Conservation (phyloP, 2,888 invertebrate species). For the Sabatieria punctata region DNA sequence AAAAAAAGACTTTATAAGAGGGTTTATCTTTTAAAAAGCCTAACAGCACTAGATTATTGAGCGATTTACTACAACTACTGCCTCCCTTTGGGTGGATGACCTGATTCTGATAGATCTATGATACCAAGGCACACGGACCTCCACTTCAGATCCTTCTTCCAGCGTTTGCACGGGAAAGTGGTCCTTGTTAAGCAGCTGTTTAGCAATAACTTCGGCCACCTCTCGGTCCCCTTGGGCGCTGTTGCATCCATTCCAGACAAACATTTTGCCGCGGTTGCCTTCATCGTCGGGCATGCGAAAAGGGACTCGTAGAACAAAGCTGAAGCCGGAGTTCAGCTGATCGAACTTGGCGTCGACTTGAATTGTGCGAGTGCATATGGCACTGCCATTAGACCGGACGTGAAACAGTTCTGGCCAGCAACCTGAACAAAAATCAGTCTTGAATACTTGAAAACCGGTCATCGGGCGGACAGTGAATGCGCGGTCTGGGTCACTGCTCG, state of each 20-base stretch:
- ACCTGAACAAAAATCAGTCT: too few relatives aligned
- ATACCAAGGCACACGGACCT: too few relatives aligned
- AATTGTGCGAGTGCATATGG: constrained; percentile 47
- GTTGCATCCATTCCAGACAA: constrained; percentile 16
- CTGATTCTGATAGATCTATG: too few relatives aligned
- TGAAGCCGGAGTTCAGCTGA: constrained; percentile 78
- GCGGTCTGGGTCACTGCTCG: too few relatives aligned
- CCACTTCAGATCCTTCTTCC: constrained; percentile 17
- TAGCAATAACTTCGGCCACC: constrained; percentile 9
- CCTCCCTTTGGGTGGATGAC: too few relatives aligned
- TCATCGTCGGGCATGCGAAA: constrained; percentile 12
- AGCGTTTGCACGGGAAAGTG: constrained; percentile 8
- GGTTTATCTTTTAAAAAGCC: too few relatives aligned
- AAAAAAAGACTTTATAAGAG: too few relatives aligned
- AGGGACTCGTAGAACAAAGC: constrained; percentile 44
- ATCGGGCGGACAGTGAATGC: too few relatives aligned
- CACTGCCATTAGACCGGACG: constrained; percentile 82
- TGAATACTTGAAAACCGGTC: too few relatives aligned
- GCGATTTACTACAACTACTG: too few relatives aligned
- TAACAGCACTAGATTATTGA: too few relatives aligned
- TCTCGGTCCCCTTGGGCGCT: constrained; percentile 9
- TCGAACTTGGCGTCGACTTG: constrained; percentile 61
- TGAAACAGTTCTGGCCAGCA: constrained; percentile 69
- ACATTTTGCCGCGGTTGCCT: constrained; percentile 11
- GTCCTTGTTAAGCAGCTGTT: constrained; percentile 10